phyloP scores from a whole-genome alignment of 2,888 invertebrate genomes.

The Calameuta idolon region DNA sequence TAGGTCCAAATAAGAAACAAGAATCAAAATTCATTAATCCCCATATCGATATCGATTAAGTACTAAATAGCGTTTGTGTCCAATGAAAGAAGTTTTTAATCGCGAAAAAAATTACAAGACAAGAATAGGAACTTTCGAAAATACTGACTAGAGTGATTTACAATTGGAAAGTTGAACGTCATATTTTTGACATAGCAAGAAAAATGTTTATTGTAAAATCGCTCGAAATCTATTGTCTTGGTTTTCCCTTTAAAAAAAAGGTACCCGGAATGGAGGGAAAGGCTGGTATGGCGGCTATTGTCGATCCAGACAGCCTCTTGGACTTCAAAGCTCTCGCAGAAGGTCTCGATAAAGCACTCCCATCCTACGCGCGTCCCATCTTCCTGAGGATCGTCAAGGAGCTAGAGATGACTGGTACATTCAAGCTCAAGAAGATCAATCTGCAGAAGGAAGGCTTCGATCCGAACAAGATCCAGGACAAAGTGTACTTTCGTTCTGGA shows the following conservation, averaged over 20 bases:
- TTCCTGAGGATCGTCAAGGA: slow-evolving; percentile 73
- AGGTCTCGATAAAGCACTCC: slow-evolving; percentile 68
- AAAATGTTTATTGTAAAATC: neutral
- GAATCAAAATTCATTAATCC: neutral
- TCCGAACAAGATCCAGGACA: slow-evolving; percentile 68
- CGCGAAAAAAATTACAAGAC: neutral
- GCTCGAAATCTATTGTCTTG: neutral
- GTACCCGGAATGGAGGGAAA: slow-evolving; percentile 70
- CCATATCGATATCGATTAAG: neutral
- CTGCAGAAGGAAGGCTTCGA: slow-evolving; percentile 75
- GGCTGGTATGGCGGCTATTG: slow-evolving; percentile 78
- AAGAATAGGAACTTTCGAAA: neutral
- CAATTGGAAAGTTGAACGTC: neutral
- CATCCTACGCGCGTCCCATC: slow-evolving; percentile 74
- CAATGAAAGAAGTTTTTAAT: neutral
- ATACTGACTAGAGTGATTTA: neutral
- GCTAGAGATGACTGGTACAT: slow-evolving; percentile 77
- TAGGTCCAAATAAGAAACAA: slow-evolving; percentile 59
- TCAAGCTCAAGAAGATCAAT: slow-evolving; percentile 75
- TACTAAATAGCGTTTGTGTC: neutral
- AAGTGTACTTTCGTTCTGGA: slow-evolving; percentile 68
- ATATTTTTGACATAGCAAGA: slow-evolving; percentile 2
- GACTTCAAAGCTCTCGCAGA: slow-evolving; percentile 66
- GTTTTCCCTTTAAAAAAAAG: slow-evolving; percentile 39
- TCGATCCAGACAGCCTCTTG: slow-evolving; percentile 67